phyloP scores from a whole-genome alignment of 2,888 invertebrate species.

The Xestia rhomboidea region DNA sequence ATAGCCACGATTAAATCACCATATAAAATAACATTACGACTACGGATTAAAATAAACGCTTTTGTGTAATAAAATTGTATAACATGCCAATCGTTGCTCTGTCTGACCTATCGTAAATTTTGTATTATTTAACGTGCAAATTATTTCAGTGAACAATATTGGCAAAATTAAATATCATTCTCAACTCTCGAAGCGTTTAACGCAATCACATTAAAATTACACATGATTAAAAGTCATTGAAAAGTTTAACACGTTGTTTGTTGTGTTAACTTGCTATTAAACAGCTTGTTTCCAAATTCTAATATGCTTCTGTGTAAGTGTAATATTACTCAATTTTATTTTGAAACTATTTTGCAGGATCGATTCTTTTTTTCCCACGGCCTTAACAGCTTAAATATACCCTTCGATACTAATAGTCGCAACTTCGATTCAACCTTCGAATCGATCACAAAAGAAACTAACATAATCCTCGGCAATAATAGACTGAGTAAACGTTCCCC shows the following conservation, averaged over 20 bases:
- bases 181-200: constrained; percentile 31
- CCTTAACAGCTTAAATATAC: constrained; percentile 65
- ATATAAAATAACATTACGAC: constrained; percentile 73
- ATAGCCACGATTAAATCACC: constrained; percentile 73
- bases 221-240: constrained; percentile 50
- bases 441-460: constrained; percentile 84
- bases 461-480: constrained; percentile 87
- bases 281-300: constrained; percentile 47
- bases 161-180: constrained; percentile 44
- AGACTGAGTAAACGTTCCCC: constrained; percentile 88
- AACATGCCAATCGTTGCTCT: constrained; percentile 62
- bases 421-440: constrained; percentile 78
- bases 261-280: constrained; percentile 40
- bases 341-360: constrained; percentile 41
- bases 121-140: constrained; percentile 45
- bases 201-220: constrained; percentile 49
- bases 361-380: constrained; percentile 69
- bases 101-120: constrained; percentile 56
- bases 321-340: constrained; percentile 52
- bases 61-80: constrained; percentile 74
- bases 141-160: constrained; percentile 41
- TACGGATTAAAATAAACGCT: constrained; percentile 73
- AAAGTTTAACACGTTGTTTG: constrained; percentile 54
- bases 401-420: constrained; percentile 68
- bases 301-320: constrained; percentile 27